phyloP scores from a whole-genome alignment of 2,113 vertebrate genomes.

The Malurus melanocephalus region DNA sequence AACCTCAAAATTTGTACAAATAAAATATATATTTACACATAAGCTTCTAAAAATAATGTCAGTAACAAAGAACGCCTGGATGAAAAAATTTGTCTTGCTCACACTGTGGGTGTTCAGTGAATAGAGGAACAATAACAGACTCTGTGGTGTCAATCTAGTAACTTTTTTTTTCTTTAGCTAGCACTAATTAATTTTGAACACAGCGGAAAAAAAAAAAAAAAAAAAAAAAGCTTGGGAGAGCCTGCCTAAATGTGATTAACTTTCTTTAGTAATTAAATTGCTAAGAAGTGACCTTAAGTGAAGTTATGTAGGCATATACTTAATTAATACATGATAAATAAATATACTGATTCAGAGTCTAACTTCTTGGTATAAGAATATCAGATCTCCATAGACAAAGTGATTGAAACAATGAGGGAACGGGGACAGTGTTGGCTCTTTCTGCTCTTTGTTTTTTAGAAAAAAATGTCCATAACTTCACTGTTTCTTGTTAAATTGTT shows the following conservation, averaged over 20 bases:
- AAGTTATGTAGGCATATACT: conserved; percentile 54
- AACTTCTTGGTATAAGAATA: background rate
- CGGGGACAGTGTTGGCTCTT: rapidly evolving
- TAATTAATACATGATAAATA: conserved; percentile 61
- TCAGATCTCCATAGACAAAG: background rate
- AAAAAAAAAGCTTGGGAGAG: background rate
- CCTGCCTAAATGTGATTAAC: conserved; percentile 47
- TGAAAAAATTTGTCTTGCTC: background rate
- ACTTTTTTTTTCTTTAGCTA: background rate
- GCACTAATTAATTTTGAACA: conserved; percentile 17
- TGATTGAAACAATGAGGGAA: background rate
- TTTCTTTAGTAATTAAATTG: conserved; percentile 63
- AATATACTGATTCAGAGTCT: background rate
- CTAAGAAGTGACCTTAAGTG: conserved; percentile 51
- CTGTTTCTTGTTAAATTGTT: background rate
- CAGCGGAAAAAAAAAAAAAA: background rate
- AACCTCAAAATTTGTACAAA: background rate
- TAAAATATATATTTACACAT: background rate
- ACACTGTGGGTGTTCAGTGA: background rate
- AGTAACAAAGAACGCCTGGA: rapidly evolving
- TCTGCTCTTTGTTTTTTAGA: background rate
- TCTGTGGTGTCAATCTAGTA: background rate
- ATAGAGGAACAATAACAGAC: background rate
- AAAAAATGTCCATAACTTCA: background rate
- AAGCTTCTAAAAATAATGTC: background rate